Percentiles rank a stretch among this genome's conserved stretches.
These are phyloP conservation scores for Dryobota labecula DNA, from an alignment of 2,888 invertebrate species.

Conservation along the genomic window DNA sequence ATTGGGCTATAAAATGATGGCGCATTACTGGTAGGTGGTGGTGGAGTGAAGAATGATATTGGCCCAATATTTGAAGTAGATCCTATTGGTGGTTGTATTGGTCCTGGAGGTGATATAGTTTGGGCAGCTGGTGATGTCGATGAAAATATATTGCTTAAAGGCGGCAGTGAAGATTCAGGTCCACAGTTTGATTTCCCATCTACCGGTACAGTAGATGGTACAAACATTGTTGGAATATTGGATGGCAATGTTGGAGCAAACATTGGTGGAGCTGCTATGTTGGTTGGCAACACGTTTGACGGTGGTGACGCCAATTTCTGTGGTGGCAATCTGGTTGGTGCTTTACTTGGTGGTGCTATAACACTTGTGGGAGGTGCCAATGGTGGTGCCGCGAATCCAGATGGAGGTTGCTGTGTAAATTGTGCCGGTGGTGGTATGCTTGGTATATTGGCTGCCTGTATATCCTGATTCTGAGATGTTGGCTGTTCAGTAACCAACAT, in stretches of 20 bases:
- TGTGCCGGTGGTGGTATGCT: slow-evolving; percentile 32
- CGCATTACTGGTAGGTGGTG: slow-evolving; percentile 38
- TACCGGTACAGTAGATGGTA: slow-evolving; percentile 29
- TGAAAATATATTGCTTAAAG: slow-evolving; percentile 31
- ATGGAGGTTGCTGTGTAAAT: slow-evolving; percentile 37
- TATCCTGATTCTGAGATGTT: slow-evolving; percentile 26
- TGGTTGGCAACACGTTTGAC: slow-evolving; percentile 10
- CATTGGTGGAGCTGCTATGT: slow-evolving; percentile 41
- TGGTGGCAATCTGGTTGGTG: slow-evolving; percentile 18
- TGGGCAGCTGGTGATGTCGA: slow-evolving; percentile 10
- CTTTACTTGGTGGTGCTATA: slow-evolving; percentile 35
- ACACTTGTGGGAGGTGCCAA: slow-evolving; percentile 29
- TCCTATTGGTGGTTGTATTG: slow-evolving; percentile 16
- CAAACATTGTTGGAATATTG: slow-evolving; percentile 36
- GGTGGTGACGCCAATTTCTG: slow-evolving; percentile 29
- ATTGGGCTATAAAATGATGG: slow-evolving; percentile 67
- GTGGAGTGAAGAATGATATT: slow-evolving; percentile 19
- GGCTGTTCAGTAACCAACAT: slow-evolving; percentile 31
- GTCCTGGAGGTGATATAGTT: slow-evolving; percentile 22
- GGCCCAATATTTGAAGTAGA: slow-evolving; percentile 19
- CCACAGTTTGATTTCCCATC: slow-evolving; percentile 15
- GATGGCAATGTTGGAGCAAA: slow-evolving; percentile 40
- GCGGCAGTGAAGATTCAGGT: slow-evolving; percentile 20
- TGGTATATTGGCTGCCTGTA: slow-evolving; percentile 15
- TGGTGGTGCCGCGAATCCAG: slow-evolving; percentile 35